Conservation (phyloP, 2,888 invertebrate species). For the Thecocarcelia acutangulata region DNA sequence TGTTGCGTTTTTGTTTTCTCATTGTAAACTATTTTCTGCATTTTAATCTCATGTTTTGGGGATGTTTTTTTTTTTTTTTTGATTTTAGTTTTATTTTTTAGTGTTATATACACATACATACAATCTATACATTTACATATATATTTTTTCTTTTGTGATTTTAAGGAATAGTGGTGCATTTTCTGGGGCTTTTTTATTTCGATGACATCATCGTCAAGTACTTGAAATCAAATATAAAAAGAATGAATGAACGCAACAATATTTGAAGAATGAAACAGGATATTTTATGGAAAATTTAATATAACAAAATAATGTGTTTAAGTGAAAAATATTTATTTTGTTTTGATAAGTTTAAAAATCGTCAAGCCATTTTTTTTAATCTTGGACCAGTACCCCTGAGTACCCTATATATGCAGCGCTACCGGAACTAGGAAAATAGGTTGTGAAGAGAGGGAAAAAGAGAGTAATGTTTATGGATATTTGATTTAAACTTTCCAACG, state of each 20-base stretch:
- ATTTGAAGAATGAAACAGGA: background rate
- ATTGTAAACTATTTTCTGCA: conserved; percentile 12
- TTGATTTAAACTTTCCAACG: too few species aligned
- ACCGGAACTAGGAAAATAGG: too few species aligned
- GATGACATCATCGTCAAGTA: conserved; percentile 52
- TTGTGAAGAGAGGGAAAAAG: too few species aligned
- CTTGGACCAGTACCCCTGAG: too few species aligned
- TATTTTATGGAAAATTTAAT: background rate
- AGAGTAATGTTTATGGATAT: too few species aligned
- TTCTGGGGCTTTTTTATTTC: conserved; percentile 20
- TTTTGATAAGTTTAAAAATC: too few species aligned
- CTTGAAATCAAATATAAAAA: background rate
- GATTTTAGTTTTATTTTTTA: conserved; percentile 7
- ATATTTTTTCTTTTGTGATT: conserved; percentile 10
- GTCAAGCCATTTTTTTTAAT: too few species aligned
- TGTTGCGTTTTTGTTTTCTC: conserved; percentile 19
- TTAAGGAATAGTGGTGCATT: conserved; percentile 47
- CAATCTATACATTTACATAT: background rate
- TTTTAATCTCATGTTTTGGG: conserved; percentile 28
- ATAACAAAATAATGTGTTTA: too few species aligned
- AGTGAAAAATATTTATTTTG: too few species aligned
- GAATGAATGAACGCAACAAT: background rate
- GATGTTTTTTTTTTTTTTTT: conserved; percentile 15
- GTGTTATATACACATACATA: too few species aligned
- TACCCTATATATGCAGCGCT: too few species aligned